Conservation (phyloP, 1,140 invertebrate genomes). For the Tetranychus cinnabarinus region DNA sequence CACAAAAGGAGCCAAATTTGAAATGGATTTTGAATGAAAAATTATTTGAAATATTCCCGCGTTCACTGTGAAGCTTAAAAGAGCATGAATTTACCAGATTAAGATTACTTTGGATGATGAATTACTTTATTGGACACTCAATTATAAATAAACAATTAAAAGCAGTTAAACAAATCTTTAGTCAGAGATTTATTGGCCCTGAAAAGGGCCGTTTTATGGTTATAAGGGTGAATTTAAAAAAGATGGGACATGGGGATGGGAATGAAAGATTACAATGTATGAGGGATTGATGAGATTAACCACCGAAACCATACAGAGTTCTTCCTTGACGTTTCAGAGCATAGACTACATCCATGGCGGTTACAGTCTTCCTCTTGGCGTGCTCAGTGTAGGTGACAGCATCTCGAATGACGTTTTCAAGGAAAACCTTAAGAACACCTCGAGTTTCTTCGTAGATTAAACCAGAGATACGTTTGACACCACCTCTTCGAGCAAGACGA, state of each 20-base stretch:
- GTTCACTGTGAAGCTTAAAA: too few species aligned
- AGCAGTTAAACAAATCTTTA: background rate
- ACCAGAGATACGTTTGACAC: conserved; percentile 48
- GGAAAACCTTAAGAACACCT: conserved; percentile 45
- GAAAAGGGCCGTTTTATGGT: conserved; percentile 18
- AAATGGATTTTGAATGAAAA: too few species aligned
- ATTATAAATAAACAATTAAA: too few species aligned
- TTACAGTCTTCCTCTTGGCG: conserved; percentile 54
- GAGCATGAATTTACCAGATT: too few species aligned
- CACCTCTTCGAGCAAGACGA: conserved; percentile 41
- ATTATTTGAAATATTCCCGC: too few species aligned
- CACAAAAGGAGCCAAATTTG: too few species aligned
- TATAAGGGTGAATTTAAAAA: too few species aligned
- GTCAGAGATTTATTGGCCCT: conserved; percentile 15
- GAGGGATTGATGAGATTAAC: conserved; percentile 18
- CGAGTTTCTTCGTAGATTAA: conserved; percentile 44
- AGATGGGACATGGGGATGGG: too few species aligned
- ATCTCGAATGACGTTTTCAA: conserved; percentile 56
- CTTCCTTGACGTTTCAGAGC: conserved; percentile 56
- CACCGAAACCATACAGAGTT: conserved; percentile 34
- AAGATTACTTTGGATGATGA: too few species aligned
- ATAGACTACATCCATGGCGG: conserved; percentile 67
- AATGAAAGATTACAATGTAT: background rate
- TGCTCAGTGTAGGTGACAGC: conserved; percentile 61
- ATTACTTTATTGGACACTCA: too few species aligned